Base-by-base conservation (phyloP, 2,888 invertebrate genomes). In the Tetrapedia diversipes region DNA sequence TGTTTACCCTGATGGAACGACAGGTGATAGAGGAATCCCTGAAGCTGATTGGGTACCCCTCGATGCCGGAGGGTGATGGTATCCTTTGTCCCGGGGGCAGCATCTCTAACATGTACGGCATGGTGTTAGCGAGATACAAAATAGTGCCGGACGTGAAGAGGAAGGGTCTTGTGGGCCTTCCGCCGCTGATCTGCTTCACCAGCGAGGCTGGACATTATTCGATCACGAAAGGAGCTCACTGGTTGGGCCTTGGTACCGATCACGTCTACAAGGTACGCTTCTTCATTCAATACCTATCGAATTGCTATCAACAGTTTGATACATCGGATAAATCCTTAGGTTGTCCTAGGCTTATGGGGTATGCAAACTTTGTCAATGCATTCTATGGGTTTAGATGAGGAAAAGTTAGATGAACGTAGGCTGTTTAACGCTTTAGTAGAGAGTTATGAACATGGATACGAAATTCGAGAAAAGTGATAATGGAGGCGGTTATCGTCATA, bases 191-290 rank as follows among this genome's bases (percentile, higher is more conserved):
- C 0, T 92, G 95, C 43, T 97, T 96, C 85, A 95, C 96, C 57
- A 97, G 97, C 4, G 95, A 96, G 87, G 96, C 96, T 88, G 94
- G 95, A 43, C 98, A 98, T 90, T 98, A 97, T 88, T 97, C 97
- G 1, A 94, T 97, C 16, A 93, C 94, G 86, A 96, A 97, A 92
- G 95, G 95, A 7, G 96, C 96, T 0, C 95, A 96, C 84, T 96
- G 96, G 95, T 92, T 97, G 14, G 97, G 98, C 0, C 92, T 97
- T n/a, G 98, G 98, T 0, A 95, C 95, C 0, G 95, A 97, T 27
- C 95, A 95, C 79, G 93, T 95, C 16, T 87, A 86, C 54, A 86
- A 90, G 84, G 91, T 91, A 76, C n/a, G 0, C 0, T 10, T 1
- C 10, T 4, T n/a, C 22, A 37, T 7, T 32, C 16, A 14, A 1